Evolutionary conservation across 92 coral and sea anemone species (phyloP), one percentile per base, ranked within the genome.

Genomic region (Actinernus sp.): DNA sequence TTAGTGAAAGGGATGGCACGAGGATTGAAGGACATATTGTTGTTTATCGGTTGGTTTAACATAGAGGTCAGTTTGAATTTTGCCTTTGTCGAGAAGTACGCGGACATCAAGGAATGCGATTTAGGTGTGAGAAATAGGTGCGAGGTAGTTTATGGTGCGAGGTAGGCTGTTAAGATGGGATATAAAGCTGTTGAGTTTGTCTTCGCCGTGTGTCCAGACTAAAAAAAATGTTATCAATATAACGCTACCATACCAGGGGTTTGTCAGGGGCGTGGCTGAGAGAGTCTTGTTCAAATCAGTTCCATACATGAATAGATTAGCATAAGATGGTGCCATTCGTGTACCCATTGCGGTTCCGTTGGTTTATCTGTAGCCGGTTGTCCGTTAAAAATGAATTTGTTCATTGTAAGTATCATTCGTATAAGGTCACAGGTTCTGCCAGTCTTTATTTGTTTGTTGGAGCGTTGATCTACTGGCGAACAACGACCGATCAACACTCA

Each of bases 1-100:
- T 70, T 70, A 13, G 68, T 56, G 68, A 22, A 18, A 22, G 0
- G 77, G 77, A 26, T 70, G 77, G 41, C 77, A 21, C 11, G 77
- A 70, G 1, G 72, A 55, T 0, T 34, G 19, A 6, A 57, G 72
- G 0, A 70, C 53, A 26, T 70, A 43, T 56, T 56, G 69, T 5
- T 70, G 69, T 18, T 36, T 70, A 34, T 70, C 70, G 1, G 77
- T 56, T 0, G 57, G 77, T 38, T 57, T 70, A 3, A 34, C 22
- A 21, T 70, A 43, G 0, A 70, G 52, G 54, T 70, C 58, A 19
- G 68, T 70, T 26, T 39, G 23, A 4, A 70, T 40, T 20, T 27
- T 34, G 34, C 65, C 65, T 10, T 37, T 38, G 9, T 9, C 21
- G 10, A 57, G 36, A 2, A 48, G 29, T 2, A 70, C 49, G 22